Base-by-base conservation (phyloP, 2,888 invertebrate genomes). In the Eupithecia centaureata region DNA sequence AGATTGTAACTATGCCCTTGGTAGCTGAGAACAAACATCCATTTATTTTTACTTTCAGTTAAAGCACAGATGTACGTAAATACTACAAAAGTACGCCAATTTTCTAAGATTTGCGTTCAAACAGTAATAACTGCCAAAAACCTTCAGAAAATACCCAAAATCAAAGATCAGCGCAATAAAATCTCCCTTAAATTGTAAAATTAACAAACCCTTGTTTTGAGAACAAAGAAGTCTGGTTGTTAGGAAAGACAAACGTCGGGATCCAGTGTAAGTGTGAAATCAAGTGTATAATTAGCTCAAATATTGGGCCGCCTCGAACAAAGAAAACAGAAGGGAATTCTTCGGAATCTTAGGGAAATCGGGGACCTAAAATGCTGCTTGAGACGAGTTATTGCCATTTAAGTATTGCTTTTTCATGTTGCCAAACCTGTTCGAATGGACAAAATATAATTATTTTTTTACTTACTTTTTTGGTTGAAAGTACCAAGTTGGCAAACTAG, bases 211-310 rank as follows among this genome's bases (percentile, higher is more conserved):
- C 68, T 35, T 73, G 67, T 75, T 70, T 64, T 67, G 52, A 47
- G 42, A 75, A 67, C 65, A 76, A 76, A 76, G 79, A 77, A 74
- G 71, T 76, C 71, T 69, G 83, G 78, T 83, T 83, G 83, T 82
- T 83, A 79, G 71, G 74, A 72, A 83, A 85, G 82, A 85, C 81
- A 85, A 85, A 84, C 82, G 83, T 77, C 76, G 81, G 79, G 79
- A 78, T 79, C 79, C 75, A 35, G 54, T 77, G 80, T 78, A 81
- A 84, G 86, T 86, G 86, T 86, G 83, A 86, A 86, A 86, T 86
- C 84, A 86, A 79, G 81, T 85, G 86, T 78, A 82, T 86, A 86
- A 86, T 86, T 86, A 83, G 82, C 83, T 81, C 86, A 86, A 86
- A 86, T 86, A 77, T 77, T 77, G 90, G 86, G 75, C 80, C 78